Percentiles rank a stretch among this genome's conserved stretches.
Conservation (phyloP, 1,140 invertebrate genomes). For the Ruditapes philippinarum region DNA sequence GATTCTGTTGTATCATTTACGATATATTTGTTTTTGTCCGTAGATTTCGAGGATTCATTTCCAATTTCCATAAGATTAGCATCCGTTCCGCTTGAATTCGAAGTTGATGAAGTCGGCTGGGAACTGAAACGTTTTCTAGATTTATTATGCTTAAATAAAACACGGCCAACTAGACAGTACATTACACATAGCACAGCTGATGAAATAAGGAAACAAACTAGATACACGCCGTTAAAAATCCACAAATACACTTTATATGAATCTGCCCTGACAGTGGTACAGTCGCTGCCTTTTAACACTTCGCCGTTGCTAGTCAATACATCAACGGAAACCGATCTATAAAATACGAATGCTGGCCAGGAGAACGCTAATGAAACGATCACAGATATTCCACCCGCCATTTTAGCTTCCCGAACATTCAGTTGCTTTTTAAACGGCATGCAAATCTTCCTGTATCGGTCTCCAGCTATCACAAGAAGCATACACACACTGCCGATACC, state of each 20-base stretch:
- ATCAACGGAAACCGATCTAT: conserved; percentile 33
- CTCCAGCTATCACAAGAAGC: conserved; percentile 70
- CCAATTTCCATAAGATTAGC: background rate
- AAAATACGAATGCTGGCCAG: conserved; percentile 51
- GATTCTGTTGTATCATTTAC: background rate
- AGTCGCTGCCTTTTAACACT: conserved; percentile 28
- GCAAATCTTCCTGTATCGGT: conserved; percentile 75
- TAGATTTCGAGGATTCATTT: background rate
- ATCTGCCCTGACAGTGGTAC: conserved; percentile 27
- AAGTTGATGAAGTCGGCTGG: background rate
- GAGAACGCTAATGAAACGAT: conserved; percentile 30
- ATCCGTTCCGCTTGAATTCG: background rate
- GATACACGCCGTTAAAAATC: conserved; percentile 30
- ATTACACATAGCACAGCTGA: conserved; percentile 21
- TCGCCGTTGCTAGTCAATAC: conserved; percentile 11
- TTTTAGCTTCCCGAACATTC: conserved; percentile 22
- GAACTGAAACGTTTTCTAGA: background rate
- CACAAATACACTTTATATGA: conserved; percentile 22
- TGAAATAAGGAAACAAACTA: conserved; percentile 13
- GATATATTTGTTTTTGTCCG: background rate
- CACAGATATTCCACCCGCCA: conserved; percentile 32
- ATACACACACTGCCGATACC: conserved; percentile 68
- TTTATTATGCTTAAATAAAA: conserved; percentile 29
- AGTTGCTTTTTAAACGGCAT: conserved; percentile 69
- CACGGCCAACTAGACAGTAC: conserved; percentile 43